Conservation (phyloP, 2,888 invertebrate species). For the Chloroclysta siterata region DNA sequence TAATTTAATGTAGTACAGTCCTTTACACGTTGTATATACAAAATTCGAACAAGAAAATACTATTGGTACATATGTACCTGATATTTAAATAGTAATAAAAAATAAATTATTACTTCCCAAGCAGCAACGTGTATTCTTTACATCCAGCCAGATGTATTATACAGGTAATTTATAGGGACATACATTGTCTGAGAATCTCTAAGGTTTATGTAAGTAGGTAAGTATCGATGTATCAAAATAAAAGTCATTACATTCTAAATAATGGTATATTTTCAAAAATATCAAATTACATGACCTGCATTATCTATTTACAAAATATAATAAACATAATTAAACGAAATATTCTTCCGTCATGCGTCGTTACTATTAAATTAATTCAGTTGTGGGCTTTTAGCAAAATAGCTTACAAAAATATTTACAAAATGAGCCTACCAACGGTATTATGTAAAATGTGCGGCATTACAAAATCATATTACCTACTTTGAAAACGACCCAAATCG, state of each 20-base stretch:
- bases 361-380: constrained; percentile 46
- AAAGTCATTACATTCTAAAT: constrained; percentile 68
- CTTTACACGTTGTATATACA: too few species aligned
- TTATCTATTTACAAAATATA: constrained; percentile 81
- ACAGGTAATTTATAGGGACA: too few species aligned
- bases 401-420: constrained; percentile 44
- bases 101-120: too few species aligned
- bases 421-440: constrained; percentile 37
- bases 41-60: too few species aligned
- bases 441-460: constrained; percentile 5
- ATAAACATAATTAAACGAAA: constrained; percentile 70
- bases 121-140: too few species aligned
- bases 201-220: neutral
- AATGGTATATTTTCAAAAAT: constrained; percentile 85
- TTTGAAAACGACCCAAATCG: neutral
- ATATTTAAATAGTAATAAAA: too few species aligned
- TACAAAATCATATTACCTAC: constrained; percentile 3
- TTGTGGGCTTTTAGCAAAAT: constrained; percentile 33
- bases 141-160: too few species aligned
- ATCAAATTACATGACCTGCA: constrained; percentile 83
- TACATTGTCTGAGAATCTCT: too few species aligned
- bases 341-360: constrained; percentile 53
- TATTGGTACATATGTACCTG: too few species aligned
- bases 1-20: too few species aligned
- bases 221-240: constrained; percentile 35